Evolutionary conservation across 1,140 invertebrate genomes (phyloP).

Genomic region (Pseudomyrmex pallidus): DNA sequence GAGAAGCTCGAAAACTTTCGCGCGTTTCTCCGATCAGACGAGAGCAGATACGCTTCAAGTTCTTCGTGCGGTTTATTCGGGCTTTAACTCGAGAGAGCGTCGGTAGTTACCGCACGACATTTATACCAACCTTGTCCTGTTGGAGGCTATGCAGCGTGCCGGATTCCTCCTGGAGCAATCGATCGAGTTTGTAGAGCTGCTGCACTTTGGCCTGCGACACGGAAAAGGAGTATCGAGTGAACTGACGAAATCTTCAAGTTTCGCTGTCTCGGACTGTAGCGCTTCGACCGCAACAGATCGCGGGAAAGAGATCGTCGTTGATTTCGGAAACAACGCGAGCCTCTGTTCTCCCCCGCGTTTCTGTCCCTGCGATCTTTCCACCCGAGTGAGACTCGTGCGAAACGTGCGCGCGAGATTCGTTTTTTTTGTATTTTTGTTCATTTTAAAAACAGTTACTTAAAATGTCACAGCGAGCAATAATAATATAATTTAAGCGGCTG

Average conservation of each 20-base stretch:
- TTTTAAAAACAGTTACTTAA: background rate
- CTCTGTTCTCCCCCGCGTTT: background rate
- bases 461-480: too few species aligned
- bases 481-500: too few species aligned
- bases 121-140: slow-evolving; percentile 90
- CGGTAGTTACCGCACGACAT: background rate
- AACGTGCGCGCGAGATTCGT: background rate
- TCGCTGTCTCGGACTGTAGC: slow-evolving; percentile 54
- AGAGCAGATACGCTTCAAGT: background rate
- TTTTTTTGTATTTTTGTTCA: background rate
- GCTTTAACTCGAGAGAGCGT: background rate
- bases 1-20: background rate
- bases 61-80: background rate
- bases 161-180: slow-evolving; percentile 94
- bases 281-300: slow-evolving; percentile 68
- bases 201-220: slow-evolving; percentile 90
- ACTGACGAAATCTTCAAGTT: slow-evolving; percentile 57
- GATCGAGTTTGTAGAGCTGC: slow-evolving; percentile 93
- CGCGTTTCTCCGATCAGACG: background rate
- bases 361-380: background rate
- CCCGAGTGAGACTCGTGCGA: too few species aligned
- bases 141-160: slow-evolving; percentile 92
- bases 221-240: slow-evolving; percentile 43
- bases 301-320: slow-evolving; percentile 42
- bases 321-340: slow-evolving; percentile 22